Percentiles rank a stretch among this genome's conserved stretches.
phyloP scores from a whole-genome alignment of 2,113 vertebrate species.

The Ammodramus savannarum region DNA sequence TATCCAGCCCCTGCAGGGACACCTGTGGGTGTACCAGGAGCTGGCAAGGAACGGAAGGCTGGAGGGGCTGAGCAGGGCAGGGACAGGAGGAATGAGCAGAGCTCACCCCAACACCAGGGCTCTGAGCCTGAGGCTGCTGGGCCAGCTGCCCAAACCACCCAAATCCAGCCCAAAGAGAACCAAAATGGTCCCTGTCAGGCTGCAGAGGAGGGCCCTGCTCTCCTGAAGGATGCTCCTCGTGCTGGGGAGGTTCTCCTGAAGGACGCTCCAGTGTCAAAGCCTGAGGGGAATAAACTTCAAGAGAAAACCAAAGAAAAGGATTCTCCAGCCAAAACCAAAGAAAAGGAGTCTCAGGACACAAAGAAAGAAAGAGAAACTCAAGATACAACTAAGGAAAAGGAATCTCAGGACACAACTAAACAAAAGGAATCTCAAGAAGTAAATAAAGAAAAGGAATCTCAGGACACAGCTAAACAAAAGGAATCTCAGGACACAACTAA shows the following conservation, averaged over 20 bases:
- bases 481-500: accelerated
- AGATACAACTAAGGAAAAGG: not conserved
- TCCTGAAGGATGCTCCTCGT: not conserved
- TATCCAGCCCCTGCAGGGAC: not conserved
- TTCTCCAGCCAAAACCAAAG: not conserved
- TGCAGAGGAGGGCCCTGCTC: not conserved
- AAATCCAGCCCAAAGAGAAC: accelerated
- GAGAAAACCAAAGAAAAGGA: not conserved
- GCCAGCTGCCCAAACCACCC: not conserved
- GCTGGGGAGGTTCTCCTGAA: not conserved
- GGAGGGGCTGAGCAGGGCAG: not conserved
- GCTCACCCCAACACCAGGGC: not conserved
- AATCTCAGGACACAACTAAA: not conserved
- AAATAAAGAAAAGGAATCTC: not conserved
- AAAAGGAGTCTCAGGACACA: not conserved
- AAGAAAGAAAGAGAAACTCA: not conserved
- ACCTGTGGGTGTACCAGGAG: not conserved
- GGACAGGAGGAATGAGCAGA: not conserved
- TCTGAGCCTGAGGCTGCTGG: not conserved
- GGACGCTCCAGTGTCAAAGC: accelerated
- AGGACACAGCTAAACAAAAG: accelerated
- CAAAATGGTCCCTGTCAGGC: not conserved
- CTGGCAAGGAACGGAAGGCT: not conserved
- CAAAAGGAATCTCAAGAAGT: not conserved
- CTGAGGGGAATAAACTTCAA: not conserved